Evolutionary conservation across 53 echinoderm and acorn worm genomes (phyloP).

Genomic region (Echinarachnius parma): DNA sequence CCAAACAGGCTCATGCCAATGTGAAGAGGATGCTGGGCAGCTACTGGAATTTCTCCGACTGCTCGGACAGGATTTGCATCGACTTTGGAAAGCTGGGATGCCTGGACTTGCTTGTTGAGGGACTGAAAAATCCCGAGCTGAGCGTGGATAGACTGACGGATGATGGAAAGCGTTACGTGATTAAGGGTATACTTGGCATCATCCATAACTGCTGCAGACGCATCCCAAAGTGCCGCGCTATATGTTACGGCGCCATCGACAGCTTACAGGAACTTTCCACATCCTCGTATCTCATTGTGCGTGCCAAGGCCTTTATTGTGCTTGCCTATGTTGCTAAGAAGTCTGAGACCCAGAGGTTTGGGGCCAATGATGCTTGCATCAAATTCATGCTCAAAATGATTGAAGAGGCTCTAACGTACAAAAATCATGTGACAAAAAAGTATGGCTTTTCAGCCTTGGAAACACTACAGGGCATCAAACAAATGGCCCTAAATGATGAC

Average conservation of each 20-base stretch:
- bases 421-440: conserved; percentile 70
- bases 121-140: conserved; percentile 55
- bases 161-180: conserved; percentile 56
- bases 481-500: conserved; percentile 78
- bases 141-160: conserved; percentile 41
- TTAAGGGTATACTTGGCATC: conserved; percentile 77
- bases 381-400: conserved; percentile 72
- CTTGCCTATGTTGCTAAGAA: conserved; percentile 84
- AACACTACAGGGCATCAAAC: conserved; percentile 69
- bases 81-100: conserved; percentile 54
- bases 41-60: conserved; percentile 91
- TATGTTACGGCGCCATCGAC: conserved; percentile 59
- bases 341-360: conserved; percentile 63
- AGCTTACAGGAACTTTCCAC: conserved; percentile 44
- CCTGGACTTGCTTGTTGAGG: conserved; percentile 52
- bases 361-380: conserved; percentile 55
- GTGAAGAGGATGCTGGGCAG: conserved; percentile 65
- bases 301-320: conserved; percentile 65
- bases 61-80: conserved; percentile 50
- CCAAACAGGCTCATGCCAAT: conserved; percentile 65
- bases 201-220: conserved; percentile 71
- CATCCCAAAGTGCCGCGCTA: conserved; percentile 39
- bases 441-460: conserved; percentile 80
- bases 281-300: conserved; percentile 61
- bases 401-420: conserved; percentile 57